Evolutionary conservation across 2,113 vertebrate species (phyloP), one percentile per base, ranked within the genome.

Genomic region (Budorcas taxicolor): DNA sequence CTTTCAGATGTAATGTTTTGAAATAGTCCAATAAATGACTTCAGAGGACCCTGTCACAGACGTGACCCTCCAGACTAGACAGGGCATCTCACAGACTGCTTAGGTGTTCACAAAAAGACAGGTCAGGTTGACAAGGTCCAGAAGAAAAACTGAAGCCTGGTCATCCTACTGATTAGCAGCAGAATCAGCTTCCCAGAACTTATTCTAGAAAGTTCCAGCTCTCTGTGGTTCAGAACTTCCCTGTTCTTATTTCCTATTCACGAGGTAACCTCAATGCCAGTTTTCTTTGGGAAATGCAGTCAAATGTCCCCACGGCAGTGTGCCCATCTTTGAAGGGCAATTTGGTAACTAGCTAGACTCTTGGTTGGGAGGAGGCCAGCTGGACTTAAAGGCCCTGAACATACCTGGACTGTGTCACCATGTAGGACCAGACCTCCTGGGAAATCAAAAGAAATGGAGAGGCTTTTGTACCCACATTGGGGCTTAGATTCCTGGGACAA

Each of bases 391-490:
- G 83, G 40, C 29, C 36, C 43, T 76, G 71, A 12, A 33, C 45
- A 55, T 14, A 5, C 27, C 27, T 45, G 85, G 15, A 16, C 50
- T 25, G 4, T 17, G 17, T 83, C 33, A 67, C 29, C 81, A 13
- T 29, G 16, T 27, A 16, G 67, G 95, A 45, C 19, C 8, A 74
- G 55, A 53, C 21, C n/a, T 87, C 21, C n/a, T 0, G 0, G 86
- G 55, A 83, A 71, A 45, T 10, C 12, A 5, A 21, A 71, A 76
- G 31, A 25, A 16, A 4, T 2, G 58, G 31, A 95, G 50, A 90
- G 45, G 7, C 17, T 91, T 62, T 80, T 29, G 29, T 58, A 45
- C 12, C 13, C 52, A 55, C 33, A 40, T 16, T 0, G 1, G 71
- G 50, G 52, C 23, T 13, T 9, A 36, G 62, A 52, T n/a, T 95